Evolutionary conservation across 2,797 vertebrate species (phyloP), one percentile per base, ranked within the genome.

Genomic region (Gila robusta): DNA sequence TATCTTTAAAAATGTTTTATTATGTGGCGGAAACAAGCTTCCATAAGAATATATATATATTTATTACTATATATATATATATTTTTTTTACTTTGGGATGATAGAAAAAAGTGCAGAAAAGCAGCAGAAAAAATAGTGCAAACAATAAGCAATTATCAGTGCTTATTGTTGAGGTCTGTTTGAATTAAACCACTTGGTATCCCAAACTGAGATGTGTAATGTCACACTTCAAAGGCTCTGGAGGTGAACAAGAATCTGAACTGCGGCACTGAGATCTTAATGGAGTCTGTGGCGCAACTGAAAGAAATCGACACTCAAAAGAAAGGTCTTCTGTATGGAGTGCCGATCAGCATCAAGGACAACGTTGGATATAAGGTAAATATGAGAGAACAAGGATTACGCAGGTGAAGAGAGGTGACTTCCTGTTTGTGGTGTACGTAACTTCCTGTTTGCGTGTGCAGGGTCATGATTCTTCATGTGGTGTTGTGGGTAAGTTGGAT

Each of bases 291-390:
- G 82, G 91, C 88, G 8, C 95, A 96, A 81, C 47, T 97, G 44
- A 91, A 88, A 89, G 91, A 90, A 3, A 0, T 92, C 0, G 91
- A 89, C 62, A 89, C 91, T 26, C 89, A 91, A 70, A 95, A 91
- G 87, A 86, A 82, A 0, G 96, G 96, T 23, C 93, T 96, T 74
- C 93, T 98, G 41, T 97, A 96, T 0, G 97, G 97, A 1, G 91
- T 98, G 76, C 97, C 97, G 23, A 70, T 97, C 79, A 98, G 97
- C 91, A 95, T 98, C 89, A 98, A 98, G 91, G 97, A 98, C 4
- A 94, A 96, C 62, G 16, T 94, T 2, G 44, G 87, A 39, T 96
- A 90, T 88, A 93, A 95, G 97, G 97, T 97, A 7, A 41, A 4
- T 41, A 6, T 3, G 17, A 8, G 23, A 28, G 62, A 66, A 32